Base-by-base conservation (phyloP, 2,797 vertebrate species). In the Echiichthys vipera region DNA sequence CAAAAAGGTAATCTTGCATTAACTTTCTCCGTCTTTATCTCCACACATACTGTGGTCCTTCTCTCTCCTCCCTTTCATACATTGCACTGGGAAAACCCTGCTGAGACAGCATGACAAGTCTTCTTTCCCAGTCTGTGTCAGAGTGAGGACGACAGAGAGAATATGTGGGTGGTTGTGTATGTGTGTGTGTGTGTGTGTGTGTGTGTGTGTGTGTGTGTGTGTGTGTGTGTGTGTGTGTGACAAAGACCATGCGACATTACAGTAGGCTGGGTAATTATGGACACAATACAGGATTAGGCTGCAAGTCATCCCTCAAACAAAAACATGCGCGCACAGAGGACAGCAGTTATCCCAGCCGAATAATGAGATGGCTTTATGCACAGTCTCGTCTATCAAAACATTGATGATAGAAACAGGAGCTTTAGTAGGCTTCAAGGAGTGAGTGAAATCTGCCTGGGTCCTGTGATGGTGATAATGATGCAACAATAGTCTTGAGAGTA, bases 231-330 rank as follows among this genome's bases (percentile, higher is more conserved):
- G 42, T 11, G n/a, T 0, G 3, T 0, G 7, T 2, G 42, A 82
- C 81, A 88, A 77, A 85, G 66, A 73, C 53, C 34, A 43, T 65
- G 50, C 65, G 51, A 80, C 74, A 77, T 54, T 74, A 84, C 55
- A 86, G 66, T 40, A 46, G 68, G 57, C 47, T 67, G 64, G 58
- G 65, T 88, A 88, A 87, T 89, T 86, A 84, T 54, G 50, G 76
- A 84, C 77, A 88, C 74, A 84, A 87, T 84, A 59, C 61, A 56
- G 83, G 81, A 89, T 83, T 85, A 86, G 73, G 78, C 76, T 76
- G 71, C 78, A 85, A 90, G 80, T 87, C 76, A 81, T 78, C 39
- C 18, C 66, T 78, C 68, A 76, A 79, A 85, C 63, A 80, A 74
- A 71, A 83, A 65, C 56, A 2, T 9, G 7, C 7, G 7, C 32